Base-by-base conservation (phyloP, 2,113 vertebrate species). In the Miniopterus natalensis region DNA sequence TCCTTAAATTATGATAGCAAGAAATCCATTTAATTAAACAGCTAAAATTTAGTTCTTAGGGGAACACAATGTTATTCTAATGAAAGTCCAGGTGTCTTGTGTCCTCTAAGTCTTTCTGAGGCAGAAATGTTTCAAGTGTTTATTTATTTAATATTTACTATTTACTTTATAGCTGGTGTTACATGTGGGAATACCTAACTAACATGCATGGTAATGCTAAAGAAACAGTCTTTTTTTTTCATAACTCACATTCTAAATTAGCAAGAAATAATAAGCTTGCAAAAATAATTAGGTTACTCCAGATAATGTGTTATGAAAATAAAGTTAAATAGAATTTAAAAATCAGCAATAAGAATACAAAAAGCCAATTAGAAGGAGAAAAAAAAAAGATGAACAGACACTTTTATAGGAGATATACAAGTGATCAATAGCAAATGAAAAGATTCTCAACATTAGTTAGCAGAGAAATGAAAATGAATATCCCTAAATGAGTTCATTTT, bases 311-410 rank as follows among this genome's bases (percentile, higher is more conserved):
- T 83, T 40, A 74, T 61, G 11, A 25, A 63, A 92, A 90, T 59
- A 71, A 40, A 83, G 59, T 61, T 29, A 49, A 83, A 40, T 91
- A 73, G 31, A 36, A 61, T 73, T 71, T 91, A 71, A 81, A 90
- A 49, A 12, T 80, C 12, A 55, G 51, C 47, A 53, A 31, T 90
- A 90, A 90, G 18, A n/a, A 36, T 59, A 71, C 21, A 49, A 71
- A 73, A 15, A 61, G 25, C 2, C 3, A 83, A 36, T 81, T 81
- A 25, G n/a, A 88, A 90, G 7, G 61, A 20, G 40, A 42, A 70
- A 65, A 40, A 53, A 42, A 70, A 65, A 40, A 51, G 12, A 65
- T 31, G 15, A 78, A 78, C 29, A 89, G 73, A 65, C 25, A 29
- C 18, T 27, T 47, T 25, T 49, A 71, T 59, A 57, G 21, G 49